Evolutionary conservation across 1,140 invertebrate genomes (phyloP), one percentile per base, ranked within the genome.

Genomic region (Panagrolaimus sp.): DNA sequence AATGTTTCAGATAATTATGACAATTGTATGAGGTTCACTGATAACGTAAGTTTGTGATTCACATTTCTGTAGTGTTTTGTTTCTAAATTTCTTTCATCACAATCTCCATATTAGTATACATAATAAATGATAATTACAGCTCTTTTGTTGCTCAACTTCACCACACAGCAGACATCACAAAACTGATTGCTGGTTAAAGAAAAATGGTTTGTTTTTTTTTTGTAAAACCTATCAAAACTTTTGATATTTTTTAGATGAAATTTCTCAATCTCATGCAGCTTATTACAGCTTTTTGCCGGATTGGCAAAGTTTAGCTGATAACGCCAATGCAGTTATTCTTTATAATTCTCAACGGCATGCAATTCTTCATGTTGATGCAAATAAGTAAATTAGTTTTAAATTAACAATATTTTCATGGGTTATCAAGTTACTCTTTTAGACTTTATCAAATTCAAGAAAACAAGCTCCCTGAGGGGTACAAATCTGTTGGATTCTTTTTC

Each of bases 1-100:
- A n/a, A n/a, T n/a, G n/a, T n/a, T n/a, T n/a, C n/a, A n/a, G 51
- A 57, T 11, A 57, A 57, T 27, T 57, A 25, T 16, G 51, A 57
- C n/a, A 16, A 57, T 16, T 57, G 51, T 27, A 57, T 57, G 51
- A 20, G 51, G 20, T 57, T 57, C n/a, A 57, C 51, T 2, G 51
- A 57, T 57, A 20, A 57, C n/a, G 27, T 57, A 27, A 57, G 20
- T 5, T 57, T 38, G 31, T 4, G 7, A 38, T 38, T 38, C 2
- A 38, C 31, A 38, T 38, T 38, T 38, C n/a, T n/a, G n/a, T n/a
- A n/a, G n/a, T n/a, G n/a, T n/a, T n/a, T n/a, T n/a, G n/a, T n/a
- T n/a, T n/a, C n/a, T n/a, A n/a, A n/a, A n/a, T n/a, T n/a, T n/a
- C n/a, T n/a, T n/a, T n/a, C n/a, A n/a, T n/a, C n/a, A n/a, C n/a